Evolutionary conservation across 2,888 invertebrate species (phyloP).

Genomic region (Hirudinaria manillensis): DNA sequence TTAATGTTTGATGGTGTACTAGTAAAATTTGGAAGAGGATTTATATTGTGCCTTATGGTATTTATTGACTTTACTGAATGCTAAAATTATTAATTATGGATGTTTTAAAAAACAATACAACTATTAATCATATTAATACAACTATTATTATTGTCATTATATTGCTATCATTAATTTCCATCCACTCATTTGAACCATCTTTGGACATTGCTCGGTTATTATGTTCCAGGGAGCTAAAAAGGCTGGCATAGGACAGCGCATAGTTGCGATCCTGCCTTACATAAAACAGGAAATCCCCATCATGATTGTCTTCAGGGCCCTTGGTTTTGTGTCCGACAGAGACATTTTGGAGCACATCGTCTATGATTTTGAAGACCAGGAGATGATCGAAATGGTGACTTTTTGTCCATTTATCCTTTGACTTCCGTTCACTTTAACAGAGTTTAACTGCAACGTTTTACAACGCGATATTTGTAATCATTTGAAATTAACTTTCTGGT

Average conservation of each 20-base stretch:
- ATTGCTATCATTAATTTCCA: background rate
- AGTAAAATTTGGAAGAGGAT: too few relatives aligned
- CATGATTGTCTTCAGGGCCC: conserved; percentile 97
- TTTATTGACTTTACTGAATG: too few relatives aligned
- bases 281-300: conserved; percentile 99
- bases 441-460: too few relatives aligned
- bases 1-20: too few relatives aligned
- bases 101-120: too few relatives aligned
- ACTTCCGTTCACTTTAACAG: background rate
- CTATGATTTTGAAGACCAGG: conserved; percentile 98
- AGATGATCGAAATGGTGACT: conserved; percentile 99
- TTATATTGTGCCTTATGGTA: too few relatives aligned
- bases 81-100: too few relatives aligned
- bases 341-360: conserved; percentile 99
- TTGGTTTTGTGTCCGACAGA: conserved; percentile 96
- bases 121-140: too few relatives aligned
- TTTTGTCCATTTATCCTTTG: background rate
- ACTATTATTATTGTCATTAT: too few relatives aligned
- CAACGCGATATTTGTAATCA: too few relatives aligned
- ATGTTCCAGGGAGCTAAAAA: conserved; percentile 61
- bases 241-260: conserved; percentile 90
- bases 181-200: background rate
- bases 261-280: conserved; percentile 94
- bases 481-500: too few relatives aligned
- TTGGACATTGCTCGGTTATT: background rate